Evolutionary conservation across 1,140 invertebrate species (phyloP).

Genomic region (Dendrolimus kikuchii): DNA sequence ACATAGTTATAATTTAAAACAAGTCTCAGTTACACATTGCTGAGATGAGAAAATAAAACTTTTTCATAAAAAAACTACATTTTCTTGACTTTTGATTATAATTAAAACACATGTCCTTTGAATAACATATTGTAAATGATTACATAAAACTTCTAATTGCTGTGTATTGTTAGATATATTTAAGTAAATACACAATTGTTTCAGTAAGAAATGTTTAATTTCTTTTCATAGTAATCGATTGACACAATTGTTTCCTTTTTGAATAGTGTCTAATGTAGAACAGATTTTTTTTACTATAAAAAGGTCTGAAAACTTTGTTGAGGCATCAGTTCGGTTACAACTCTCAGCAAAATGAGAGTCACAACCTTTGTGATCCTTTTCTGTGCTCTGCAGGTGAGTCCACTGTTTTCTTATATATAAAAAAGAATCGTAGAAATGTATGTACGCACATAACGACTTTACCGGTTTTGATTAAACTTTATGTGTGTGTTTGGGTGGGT

Average conservation of each 20-base stretch:
- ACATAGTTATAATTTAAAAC: too few species aligned
- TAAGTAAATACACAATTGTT: conserved; percentile 26
- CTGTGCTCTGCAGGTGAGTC: conserved; percentile 57
- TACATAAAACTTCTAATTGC: conserved; percentile 39
- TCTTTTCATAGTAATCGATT: conserved; percentile 36
- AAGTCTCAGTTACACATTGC: too few species aligned
- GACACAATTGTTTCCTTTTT: conserved; percentile 28
- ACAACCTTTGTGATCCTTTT: conserved; percentile 61
- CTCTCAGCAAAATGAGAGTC: conserved; percentile 60
- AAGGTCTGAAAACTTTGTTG: conserved; percentile 15
- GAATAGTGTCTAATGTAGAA: conserved; percentile 22
- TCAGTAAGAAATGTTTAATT: conserved; percentile 18
- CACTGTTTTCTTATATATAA: background rate
- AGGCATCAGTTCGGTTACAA: conserved; percentile 56
- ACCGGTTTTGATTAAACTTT: too few species aligned
- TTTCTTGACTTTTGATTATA: too few species aligned
- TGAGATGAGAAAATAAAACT: too few species aligned
- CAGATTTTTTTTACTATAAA: conserved; percentile 42
- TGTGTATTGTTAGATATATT: conserved; percentile 39
- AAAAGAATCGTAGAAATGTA: too few species aligned
- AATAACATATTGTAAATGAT: conserved; percentile 6
- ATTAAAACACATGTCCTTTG: too few species aligned
- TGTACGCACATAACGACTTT: too few species aligned
- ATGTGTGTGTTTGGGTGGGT: too few species aligned
- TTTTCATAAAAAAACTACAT: too few species aligned